Evolutionary conservation across 2,797 vertebrate genomes (phyloP).

Genomic region (Chaunax sp.): DNA sequence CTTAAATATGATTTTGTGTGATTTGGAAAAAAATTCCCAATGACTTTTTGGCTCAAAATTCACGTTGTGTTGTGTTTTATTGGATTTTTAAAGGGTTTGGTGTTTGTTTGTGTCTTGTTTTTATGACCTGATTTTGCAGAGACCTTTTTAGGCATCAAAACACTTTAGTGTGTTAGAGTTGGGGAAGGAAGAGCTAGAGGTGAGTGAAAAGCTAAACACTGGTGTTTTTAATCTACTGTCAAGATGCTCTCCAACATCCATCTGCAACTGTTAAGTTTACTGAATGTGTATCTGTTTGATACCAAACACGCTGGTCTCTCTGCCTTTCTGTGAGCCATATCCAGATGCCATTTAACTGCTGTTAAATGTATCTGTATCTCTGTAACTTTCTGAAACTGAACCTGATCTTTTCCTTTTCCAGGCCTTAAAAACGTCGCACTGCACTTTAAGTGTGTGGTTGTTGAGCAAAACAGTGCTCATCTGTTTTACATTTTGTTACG

Average conservation of each 20-base stretch:
- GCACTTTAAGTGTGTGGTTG: slow-evolving; percentile 1
- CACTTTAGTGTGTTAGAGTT: slow-evolving; percentile 5
- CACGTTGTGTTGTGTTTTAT: no score
- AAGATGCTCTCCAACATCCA: slow-evolving; percentile 20
- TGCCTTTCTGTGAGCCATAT: no score
- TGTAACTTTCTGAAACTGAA: no score
- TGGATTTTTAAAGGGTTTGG: slow-evolving; percentile 10
- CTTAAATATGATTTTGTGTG: no score
- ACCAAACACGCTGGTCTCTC: neutral
- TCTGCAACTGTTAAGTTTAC: slow-evolving; percentile 10
- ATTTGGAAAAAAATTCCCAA: no score
- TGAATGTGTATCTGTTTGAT: slow-evolving; percentile 4
- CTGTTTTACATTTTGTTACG: slow-evolving; percentile 33
- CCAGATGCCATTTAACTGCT: no score
- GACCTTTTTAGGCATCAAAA: slow-evolving; percentile 9
- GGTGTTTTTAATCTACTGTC: slow-evolving; percentile 17
- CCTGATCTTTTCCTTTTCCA: no score
- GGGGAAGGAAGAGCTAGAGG: neutral
- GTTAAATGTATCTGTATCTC: no score
- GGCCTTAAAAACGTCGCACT: slow-evolving; percentile 1
- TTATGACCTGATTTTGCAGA: slow-evolving; percentile 15
- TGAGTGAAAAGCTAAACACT: slow-evolving; percentile 3
- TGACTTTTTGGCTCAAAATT: no score
- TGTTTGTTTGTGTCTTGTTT: slow-evolving; percentile 16
- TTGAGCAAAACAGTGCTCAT: slow-evolving; percentile 15